phyloP scores from a whole-genome alignment of 2,888 invertebrate genomes.

The Tenthredo amoena region DNA sequence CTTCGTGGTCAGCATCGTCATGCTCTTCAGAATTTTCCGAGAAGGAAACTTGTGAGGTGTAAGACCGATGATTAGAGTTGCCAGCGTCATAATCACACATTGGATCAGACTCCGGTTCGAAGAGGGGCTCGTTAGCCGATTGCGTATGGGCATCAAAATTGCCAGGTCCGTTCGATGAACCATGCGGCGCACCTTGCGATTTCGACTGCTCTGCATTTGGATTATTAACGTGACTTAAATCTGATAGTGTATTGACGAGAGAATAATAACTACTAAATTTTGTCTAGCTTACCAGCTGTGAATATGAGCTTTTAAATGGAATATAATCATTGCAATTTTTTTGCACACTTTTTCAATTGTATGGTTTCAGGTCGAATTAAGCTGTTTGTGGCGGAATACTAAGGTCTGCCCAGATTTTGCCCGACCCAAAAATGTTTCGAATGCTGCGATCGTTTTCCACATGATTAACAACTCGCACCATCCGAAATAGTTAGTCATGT shows the following conservation, averaged over 20 bases:
- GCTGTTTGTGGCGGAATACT: not conserved
- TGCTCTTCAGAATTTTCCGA: conserved; percentile 20
- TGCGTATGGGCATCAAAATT: conserved; percentile 24
- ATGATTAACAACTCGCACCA: not conserved
- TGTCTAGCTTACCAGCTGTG: conserved; percentile 12
- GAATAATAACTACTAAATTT: conserved; percentile 23
- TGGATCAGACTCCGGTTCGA: conserved; percentile 7
- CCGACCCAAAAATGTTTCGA: not conserved
- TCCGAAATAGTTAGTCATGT: conserved; percentile 3
- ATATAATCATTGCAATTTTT: conserved; percentile 1
- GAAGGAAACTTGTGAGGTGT: conserved; percentile 25
- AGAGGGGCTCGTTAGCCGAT: conserved; percentile 19
- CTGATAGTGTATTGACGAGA: conserved; percentile 26
- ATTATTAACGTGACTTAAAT: conserved; percentile 21
- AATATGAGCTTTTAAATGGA: conserved; percentile 21
- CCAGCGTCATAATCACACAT: conserved; percentile 21
- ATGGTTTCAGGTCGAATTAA: not conserved
- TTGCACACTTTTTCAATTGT: conserved; percentile 8
- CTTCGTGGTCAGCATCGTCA: conserved; percentile 37
- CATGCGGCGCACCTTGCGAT: conserved; percentile 29
- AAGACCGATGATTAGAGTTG: conserved; percentile 31
- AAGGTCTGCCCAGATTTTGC: not conserved
- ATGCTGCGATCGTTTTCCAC: conserved; percentile 6
- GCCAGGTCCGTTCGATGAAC: conserved; percentile 30
- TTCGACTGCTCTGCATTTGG: conserved; percentile 24